Percentiles rank a stretch among this genome's conserved stretches.
These are phyloP conservation scores for Alloscopus bannaensis DNA, from an alignment of 2,888 invertebrate genomes.

Conservation along the genomic window DNA sequence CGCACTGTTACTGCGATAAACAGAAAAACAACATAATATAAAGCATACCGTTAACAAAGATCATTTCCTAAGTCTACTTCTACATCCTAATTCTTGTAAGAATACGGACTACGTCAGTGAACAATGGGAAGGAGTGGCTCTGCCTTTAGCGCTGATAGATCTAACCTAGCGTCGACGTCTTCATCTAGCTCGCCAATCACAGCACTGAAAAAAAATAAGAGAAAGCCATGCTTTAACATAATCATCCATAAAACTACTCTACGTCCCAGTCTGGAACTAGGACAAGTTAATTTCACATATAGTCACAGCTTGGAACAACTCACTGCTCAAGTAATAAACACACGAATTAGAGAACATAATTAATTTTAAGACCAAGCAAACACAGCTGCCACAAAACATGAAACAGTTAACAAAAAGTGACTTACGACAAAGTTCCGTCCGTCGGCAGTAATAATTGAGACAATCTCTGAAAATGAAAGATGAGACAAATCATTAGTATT, in stretches of 20 bases:
- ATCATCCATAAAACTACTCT: too few relatives aligned
- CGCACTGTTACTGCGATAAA: too few relatives aligned
- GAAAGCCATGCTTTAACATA: too few relatives aligned
- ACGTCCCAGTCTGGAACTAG: too few relatives aligned
- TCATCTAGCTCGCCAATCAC: constrained; percentile 80
- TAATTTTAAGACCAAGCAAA: too few relatives aligned
- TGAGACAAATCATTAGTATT: constrained; percentile 20
- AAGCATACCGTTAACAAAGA: too few relatives aligned
- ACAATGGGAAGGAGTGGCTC: constrained; percentile 76
- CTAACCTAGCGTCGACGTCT: constrained; percentile 78
- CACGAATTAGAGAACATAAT: neutral
- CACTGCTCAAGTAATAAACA: too few relatives aligned
- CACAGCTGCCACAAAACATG: too few relatives aligned
- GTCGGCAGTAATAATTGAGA: constrained; percentile 96
- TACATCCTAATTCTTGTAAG: neutral
- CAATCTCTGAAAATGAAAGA: constrained; percentile 80
- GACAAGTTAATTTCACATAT: too few relatives aligned
- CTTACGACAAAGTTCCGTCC: constrained; percentile 94
- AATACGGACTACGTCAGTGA: constrained; percentile 62
- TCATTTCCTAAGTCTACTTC: neutral
- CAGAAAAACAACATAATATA: too few relatives aligned
- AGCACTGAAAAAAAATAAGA: constrained; percentile 76
- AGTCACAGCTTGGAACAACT: too few relatives aligned
- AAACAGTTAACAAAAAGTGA: too few relatives aligned
- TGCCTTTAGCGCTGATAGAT: constrained; percentile 78